Conservation (phyloP, 2,113 vertebrate species). For the Neolamprologus hecqui region DNA sequence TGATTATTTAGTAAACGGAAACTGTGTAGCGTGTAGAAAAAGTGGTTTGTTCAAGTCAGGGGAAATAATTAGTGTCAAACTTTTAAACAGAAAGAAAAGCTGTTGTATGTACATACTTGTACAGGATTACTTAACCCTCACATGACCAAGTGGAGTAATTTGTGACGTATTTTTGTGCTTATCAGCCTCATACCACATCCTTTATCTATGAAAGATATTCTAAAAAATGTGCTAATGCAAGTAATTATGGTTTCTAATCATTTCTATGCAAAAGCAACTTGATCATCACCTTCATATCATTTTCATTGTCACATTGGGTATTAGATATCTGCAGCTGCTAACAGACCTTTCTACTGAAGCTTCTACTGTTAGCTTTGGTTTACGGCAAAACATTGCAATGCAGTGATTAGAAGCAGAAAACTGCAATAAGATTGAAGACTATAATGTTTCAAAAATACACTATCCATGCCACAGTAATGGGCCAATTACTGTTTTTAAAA, state of each 20-base stretch:
- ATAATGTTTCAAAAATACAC: not conserved
- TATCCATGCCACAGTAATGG: not conserved
- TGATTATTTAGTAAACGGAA: not conserved
- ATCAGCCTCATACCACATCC: not conserved
- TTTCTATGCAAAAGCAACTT: not conserved
- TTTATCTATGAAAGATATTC: not conserved
- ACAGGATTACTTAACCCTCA: not conserved
- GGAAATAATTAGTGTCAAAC: not conserved
- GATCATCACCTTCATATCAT: not conserved
- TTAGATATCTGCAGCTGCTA: not conserved
- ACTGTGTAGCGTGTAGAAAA: not conserved
- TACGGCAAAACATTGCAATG: not conserved
- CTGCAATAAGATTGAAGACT: not conserved
- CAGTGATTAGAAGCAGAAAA: not conserved
- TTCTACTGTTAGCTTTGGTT: not conserved
- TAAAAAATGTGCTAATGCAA: not conserved
- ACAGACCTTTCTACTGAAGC: not conserved
- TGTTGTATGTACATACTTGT: not conserved
- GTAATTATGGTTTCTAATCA: not conserved
- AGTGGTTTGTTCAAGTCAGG: not conserved
- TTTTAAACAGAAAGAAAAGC: not conserved
- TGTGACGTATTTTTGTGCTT: not conserved
- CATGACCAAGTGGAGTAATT: not conserved
- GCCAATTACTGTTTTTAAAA: not conserved
- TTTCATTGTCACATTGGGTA: not conserved